Evolutionary conservation across 2,113 vertebrate species (phyloP).

Genomic region (Oryzias celebensis): DNA sequence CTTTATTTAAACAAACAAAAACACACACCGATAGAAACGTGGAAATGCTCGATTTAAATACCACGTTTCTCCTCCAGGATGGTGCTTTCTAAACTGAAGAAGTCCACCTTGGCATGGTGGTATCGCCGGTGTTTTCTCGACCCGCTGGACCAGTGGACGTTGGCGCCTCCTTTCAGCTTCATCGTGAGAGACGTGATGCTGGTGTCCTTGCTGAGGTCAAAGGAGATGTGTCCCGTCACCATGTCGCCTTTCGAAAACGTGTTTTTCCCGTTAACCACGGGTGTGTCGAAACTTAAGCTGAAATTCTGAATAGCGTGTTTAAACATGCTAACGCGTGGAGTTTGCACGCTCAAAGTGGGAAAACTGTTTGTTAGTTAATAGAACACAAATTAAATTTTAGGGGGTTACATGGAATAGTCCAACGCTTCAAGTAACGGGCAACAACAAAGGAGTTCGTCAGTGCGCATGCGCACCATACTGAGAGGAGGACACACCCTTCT

Average conservation of each 20-base stretch:
- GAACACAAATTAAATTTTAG: too few relatives aligned
- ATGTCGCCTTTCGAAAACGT: conserved; percentile 27
- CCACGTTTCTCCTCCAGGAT: conserved; percentile 19
- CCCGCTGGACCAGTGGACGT: conserved; percentile 38
- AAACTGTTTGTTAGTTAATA: too few relatives aligned
- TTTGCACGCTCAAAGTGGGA: neutral
- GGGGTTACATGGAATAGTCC: too few relatives aligned
- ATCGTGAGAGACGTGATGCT: conserved; percentile 37
- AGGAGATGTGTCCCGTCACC: conserved; percentile 46
- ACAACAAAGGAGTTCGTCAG: too few relatives aligned
- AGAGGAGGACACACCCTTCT: too few relatives aligned
- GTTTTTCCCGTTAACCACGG: neutral
- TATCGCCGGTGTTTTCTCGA: neutral
- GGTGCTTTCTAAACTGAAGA: conserved; percentile 19
- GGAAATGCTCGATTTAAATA: neutral
- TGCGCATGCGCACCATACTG: too few relatives aligned
- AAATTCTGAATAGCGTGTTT: conserved; percentile 41
- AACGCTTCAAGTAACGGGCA: too few relatives aligned
- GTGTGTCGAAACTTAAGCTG: conserved; percentile 26
- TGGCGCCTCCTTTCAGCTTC: conserved; percentile 5
- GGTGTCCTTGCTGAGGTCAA: conserved; percentile 37
- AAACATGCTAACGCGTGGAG: conserved; percentile 28
- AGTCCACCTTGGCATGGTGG: conserved; percentile 2
- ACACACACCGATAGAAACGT: neutral
- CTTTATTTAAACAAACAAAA: neutral